Evolutionary conservation across 1,140 invertebrate genomes (phyloP), one percentile per base, ranked within the genome.

Genomic region (Pantala flavescens): DNA sequence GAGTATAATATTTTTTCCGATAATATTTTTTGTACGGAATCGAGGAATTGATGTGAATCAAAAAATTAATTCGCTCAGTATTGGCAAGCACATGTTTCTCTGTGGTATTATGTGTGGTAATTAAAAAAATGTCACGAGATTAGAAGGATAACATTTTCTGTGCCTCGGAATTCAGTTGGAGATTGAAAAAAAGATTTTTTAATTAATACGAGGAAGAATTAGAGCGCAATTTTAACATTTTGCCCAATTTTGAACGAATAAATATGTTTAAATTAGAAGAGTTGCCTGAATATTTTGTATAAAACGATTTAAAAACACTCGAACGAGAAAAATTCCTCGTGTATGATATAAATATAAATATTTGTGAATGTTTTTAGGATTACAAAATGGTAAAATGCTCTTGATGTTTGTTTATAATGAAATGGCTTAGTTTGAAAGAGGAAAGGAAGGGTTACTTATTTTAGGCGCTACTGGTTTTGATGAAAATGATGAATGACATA

Each of bases 1-100:
- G 49, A 63, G 49, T 63, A 63, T 63, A 63, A 63, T 63, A 63
- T 63, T 63, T 63, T 63, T 63, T 63, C n/a, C 49, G 49, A 63
- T 63, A 21, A 16, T 63, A 63, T 63, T 63, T 63, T 63, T 63
- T 63, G 49, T 63, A 63, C 49, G 49, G 49, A 63, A 63, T 63
- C 49, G 49, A 63, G 49, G n/a, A 16, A 21, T 19, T 63, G 49
- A 19, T 63, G 12, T 63, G 49, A 63, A 19, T 63, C 49, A 63
- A 63, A 63, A n/a, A 19, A 63, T 21, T 19, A 63, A 63, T 19
- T 63, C 49, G 49, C 49, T 16, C 14, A 63, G 43, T 49, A 49
- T 49, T 49, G 43, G 43, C 43, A 49, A 49, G 49, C 49, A 63
- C 49, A 63, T 12, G n/a, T 63, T 63, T 63, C 49, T 63, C 49